Evolutionary conservation across 2,888 invertebrate species (phyloP).

Genomic region (Dexiosoma caninum): DNA sequence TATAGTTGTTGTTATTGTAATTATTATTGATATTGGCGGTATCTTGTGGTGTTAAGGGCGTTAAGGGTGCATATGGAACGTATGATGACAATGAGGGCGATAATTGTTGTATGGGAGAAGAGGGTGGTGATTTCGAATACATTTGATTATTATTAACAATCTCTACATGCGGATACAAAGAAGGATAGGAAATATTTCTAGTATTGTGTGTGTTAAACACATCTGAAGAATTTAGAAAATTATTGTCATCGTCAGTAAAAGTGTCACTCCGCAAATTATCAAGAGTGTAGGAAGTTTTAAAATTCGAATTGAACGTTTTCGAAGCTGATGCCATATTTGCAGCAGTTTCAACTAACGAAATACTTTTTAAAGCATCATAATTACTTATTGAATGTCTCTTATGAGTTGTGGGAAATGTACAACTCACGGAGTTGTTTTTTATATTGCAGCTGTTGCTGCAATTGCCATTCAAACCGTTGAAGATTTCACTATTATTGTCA

Average conservation of each 20-base stretch:
- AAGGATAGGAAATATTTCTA: slow-evolving; percentile 44
- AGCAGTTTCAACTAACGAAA: slow-evolving; percentile 26
- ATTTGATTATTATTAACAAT: slow-evolving; percentile 57
- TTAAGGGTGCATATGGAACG: slow-evolving; percentile 37
- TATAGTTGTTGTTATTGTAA: slow-evolving; percentile 39
- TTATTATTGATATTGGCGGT: slow-evolving; percentile 37
- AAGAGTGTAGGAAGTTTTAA: slow-evolving; percentile 21
- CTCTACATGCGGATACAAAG: slow-evolving; percentile 56
- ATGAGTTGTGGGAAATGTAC: slow-evolving; percentile 6
- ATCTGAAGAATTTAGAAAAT: slow-evolving; percentile 37
- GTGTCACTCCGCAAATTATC: slow-evolving; percentile 25
- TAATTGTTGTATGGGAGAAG: slow-evolving; percentile 51
- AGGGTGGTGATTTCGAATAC: slow-evolving; percentile 48
- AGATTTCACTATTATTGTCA: slow-evolving; percentile 14
- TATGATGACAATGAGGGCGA: slow-evolving; percentile 35
- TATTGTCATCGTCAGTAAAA: slow-evolving; percentile 17
- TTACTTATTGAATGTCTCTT: slow-evolving; percentile 64
- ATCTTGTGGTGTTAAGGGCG: slow-evolving; percentile 35
- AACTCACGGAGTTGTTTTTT: slow-evolving; percentile 61
- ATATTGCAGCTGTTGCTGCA: slow-evolving; percentile 23
- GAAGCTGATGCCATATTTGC: not conserved
- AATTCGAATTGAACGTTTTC: not conserved
- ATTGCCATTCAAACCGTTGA: not conserved
- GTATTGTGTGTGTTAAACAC: slow-evolving; percentile 40
- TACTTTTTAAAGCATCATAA: slow-evolving; percentile 65